Conservation (phyloP, 2,888 invertebrate species). For the Drepanosiphum platanoidis region DNA sequence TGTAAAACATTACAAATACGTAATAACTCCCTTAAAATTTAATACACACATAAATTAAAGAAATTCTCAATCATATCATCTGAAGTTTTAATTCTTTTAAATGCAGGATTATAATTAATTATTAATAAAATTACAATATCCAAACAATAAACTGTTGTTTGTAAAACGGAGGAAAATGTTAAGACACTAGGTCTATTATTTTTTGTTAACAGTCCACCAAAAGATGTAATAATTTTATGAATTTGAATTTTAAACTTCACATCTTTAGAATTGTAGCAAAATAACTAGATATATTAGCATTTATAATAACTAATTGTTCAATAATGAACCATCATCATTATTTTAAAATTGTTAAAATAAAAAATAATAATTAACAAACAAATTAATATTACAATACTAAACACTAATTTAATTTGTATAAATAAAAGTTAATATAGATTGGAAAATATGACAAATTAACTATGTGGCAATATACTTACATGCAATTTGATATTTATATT, state of each 20-base stretch:
- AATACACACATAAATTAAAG: slow-evolving; percentile 7
- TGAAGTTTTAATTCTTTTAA: neutral
- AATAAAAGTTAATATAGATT: slow-evolving; percentile 21
- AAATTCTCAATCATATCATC: slow-evolving; percentile 14
- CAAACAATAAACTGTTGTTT: neutral
- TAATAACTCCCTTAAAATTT: slow-evolving; percentile 14
- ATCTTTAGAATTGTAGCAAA: slow-evolving; percentile 15
- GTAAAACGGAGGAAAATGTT: neutral
- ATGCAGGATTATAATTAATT: neutral
- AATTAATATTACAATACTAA: slow-evolving; percentile 41
- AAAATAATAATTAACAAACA: slow-evolving; percentile 37
- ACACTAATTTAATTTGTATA: slow-evolving; percentile 23
- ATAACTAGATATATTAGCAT: slow-evolving; percentile 14
- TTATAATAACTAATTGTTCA: neutral
- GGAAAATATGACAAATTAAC: slow-evolving; percentile 15
- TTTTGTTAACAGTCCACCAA: slow-evolving; percentile 5
- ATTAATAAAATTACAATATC: neutral
- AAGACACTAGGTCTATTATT: neutral
- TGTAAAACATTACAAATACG: slow-evolving; percentile 6
- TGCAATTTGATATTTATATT: slow-evolving; percentile 3
- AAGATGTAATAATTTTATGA: too few relatives aligned
- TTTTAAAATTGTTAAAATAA: slow-evolving; percentile 16
- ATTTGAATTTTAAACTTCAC: too few relatives aligned
- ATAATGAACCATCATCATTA: slow-evolving; percentile 16
- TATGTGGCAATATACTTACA: slow-evolving; percentile 6